phyloP scores from a whole-genome alignment of 2,797 vertebrate species.

The Micrastur ruficollis region DNA sequence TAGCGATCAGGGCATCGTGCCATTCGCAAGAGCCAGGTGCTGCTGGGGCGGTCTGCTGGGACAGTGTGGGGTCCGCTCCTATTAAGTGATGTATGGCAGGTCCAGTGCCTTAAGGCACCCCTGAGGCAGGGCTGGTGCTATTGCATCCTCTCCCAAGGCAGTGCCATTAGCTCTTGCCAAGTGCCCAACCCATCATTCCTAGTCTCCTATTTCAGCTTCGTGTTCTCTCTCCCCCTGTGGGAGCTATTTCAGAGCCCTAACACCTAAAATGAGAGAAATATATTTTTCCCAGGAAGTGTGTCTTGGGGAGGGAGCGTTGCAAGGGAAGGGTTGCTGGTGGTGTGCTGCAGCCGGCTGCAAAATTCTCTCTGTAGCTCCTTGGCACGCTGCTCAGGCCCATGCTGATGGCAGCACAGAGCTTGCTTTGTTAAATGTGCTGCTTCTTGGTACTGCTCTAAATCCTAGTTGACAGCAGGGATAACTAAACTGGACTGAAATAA shows the following conservation, averaged over 20 bases:
- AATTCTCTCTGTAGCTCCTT: background rate
- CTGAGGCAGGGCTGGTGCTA: background rate
- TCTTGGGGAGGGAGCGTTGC: background rate
- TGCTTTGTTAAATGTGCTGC: background rate
- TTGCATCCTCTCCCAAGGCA: background rate
- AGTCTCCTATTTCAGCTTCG: background rate
- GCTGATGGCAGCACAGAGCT: conserved; percentile 2
- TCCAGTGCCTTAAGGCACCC: background rate
- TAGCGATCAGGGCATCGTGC: fast-evolving
- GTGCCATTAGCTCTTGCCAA: background rate
- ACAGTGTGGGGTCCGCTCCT: background rate
- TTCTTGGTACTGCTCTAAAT: background rate
- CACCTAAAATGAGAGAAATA: background rate
- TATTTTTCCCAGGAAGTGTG: background rate
- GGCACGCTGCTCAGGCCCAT: background rate
- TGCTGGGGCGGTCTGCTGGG: background rate
- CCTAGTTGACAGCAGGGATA: background rate
- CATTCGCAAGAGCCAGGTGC: background rate
- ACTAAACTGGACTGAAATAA: conserved; percentile 12
- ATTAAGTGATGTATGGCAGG: background rate
- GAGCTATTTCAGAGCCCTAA: background rate
- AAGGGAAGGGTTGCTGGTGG: background rate
- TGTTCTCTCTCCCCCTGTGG: background rate
- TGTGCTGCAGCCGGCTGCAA: background rate
- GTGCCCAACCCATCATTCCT: background rate